Evolutionary conservation across 2,797 vertebrate genomes (phyloP), one percentile per base, ranked within the genome.

Genomic region (Trichosurus vulpecula): DNA sequence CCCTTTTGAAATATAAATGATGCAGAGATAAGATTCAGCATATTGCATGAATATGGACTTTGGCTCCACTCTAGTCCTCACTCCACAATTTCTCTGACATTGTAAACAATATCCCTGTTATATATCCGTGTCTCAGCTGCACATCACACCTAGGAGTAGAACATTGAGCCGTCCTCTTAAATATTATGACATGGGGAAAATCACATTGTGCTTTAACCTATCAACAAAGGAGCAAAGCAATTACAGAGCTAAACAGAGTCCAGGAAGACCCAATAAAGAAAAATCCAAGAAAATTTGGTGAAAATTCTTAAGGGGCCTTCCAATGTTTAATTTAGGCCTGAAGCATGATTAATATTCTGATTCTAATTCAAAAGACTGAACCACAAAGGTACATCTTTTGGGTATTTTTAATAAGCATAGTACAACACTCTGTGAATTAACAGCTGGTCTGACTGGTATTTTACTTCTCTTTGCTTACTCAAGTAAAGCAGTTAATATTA

Each of bases 341-440:
- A 98, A 98, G 98, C 99, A 98, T 99, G 99, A 99, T 99, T 99
- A 99, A 99, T 99, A 99, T 99, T 99, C 99, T 98, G 98, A 99
- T 99, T 99, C 99, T 99, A 99, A 99, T 99, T 99, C 99, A 98
- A 98, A 99, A 98, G 98, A 98, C 98, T 98, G 98, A 99, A 99
- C 98, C 99, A 99, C 99, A 98, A 99, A 99, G 99, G 99, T 99
- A 99, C 98, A 98, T 99, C 99, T 98, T 99, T 99, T 96, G 99
- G 99, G 99, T 98, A 98, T 99, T 99, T 99, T 99, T 99, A 99
- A 99, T 99, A 99, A 99, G 98, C 98, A 98, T 98, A 98, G 98
- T 99, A 99, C 98, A 99, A 98, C 98, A 98, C 97, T 95, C 97
- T 97, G 97, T 98, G 99, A 99, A 99, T 99, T 99, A 99, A 99